Evolutionary conservation across 2,888 invertebrate genomes (phyloP), one percentile per base, ranked within the genome.

Genomic region (Druceiella hillmani): DNA sequence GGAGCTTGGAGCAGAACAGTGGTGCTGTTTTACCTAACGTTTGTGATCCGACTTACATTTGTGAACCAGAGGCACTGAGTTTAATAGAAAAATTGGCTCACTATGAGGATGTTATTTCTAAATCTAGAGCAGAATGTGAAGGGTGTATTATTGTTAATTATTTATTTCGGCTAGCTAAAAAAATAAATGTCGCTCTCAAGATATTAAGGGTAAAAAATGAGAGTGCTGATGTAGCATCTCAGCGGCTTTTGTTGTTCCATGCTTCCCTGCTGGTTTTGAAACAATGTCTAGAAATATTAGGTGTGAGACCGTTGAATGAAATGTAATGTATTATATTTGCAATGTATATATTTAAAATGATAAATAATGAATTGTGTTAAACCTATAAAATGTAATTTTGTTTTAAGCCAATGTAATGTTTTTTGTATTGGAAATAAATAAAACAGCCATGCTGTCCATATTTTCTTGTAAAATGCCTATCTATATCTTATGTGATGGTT

Each of bases 61-160:
- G 56, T 14, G 88, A 92, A 62, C 75, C 78, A 35, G 75, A 81
- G 47, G 82, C 86, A 9, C 61, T 79, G 15, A 65, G 75, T 47
- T 69, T 93, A 37, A 61, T 88, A 17, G 64, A 73, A 37, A 79
- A 83, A 61, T 64, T 94, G 52, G 82, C 85, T 3, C 80, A 77
- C 68, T 92, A 87, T 59, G 85, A 89, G 45, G 83, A 88, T 55
- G 61, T 80, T 37, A 53, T 94, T 30, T 63, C 78, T 47, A 73
- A 69, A 53, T 74, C 88, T 2, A 75, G 81, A 44, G 58, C 71
- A 41, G 80, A 81, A 53, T 63, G 88, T 50, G 93, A 95, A 66
- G 83, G 94, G 2, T 86, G 81, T 55, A 62, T 84, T 49, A 62
- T 95, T 49, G 86, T 89, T 0, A 77, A 76, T 40, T 94, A 94